Conservation (phyloP, 2,888 invertebrate genomes). For the Phrixothrix hirtus region DNA sequence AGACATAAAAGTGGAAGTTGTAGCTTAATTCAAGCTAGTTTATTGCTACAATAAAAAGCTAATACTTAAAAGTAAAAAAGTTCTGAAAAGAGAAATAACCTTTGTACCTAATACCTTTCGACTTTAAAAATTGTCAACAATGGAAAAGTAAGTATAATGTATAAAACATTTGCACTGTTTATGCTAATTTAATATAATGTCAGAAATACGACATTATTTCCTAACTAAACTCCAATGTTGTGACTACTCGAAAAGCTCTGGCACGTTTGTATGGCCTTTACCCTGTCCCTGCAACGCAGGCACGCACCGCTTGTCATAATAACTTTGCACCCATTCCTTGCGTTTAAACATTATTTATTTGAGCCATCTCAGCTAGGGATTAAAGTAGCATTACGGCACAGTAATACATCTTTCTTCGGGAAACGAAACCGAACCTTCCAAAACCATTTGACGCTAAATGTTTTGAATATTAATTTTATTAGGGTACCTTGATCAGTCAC, state of each 20-base stretch:
- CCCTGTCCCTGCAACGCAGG: constrained; percentile 33
- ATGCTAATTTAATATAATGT: constrained; percentile 15
- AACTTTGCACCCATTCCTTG: constrained; percentile 44
- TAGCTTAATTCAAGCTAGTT: too few species aligned
- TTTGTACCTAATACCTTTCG: too few species aligned
- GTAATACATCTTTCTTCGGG: constrained; percentile 43
- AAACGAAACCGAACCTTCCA: constrained; percentile 31
- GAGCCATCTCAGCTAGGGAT: constrained; percentile 43
- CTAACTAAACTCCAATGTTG: constrained; percentile 23
- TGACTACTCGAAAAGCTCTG: constrained; percentile 23
- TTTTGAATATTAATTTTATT: constrained; percentile 16
- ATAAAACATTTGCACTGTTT: constrained; percentile 7
- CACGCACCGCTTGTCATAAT: constrained; percentile 46
- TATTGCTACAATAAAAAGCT: too few species aligned
- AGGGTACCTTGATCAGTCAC: too few species aligned
- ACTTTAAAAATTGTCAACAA: too few species aligned
- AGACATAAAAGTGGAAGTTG: too few species aligned
- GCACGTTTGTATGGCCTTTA: constrained; percentile 30
- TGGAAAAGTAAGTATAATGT: too few species aligned
- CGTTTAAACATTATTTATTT: constrained; percentile 46
- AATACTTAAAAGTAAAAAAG: too few species aligned
- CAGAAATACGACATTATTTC: constrained; percentile 19
- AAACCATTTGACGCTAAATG: constrained; percentile 32
- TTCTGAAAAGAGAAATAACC: too few species aligned
- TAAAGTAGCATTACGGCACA: constrained; percentile 42